These are phyloP conservation scores for Atopsyche davidsoni DNA, from an alignment of 1,140 invertebrate genomes.

Conservation along the genomic window DNA sequence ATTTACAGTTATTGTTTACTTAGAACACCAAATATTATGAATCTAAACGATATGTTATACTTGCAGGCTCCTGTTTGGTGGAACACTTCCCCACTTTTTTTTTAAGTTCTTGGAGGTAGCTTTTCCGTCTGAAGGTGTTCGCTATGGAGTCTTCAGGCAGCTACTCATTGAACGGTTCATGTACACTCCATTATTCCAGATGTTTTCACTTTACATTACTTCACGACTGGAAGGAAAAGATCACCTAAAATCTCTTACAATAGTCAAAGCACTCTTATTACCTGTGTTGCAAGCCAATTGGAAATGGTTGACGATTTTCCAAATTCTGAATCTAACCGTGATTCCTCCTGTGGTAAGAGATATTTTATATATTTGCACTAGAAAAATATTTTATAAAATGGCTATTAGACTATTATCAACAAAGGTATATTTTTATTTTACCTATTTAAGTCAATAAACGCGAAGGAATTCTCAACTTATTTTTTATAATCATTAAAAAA, in stretches of 20 bases:
- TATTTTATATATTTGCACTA: slow-evolving; percentile 4
- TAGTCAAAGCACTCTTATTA: slow-evolving; percentile 55
- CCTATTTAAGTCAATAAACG: too few species aligned
- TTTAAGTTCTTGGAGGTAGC: slow-evolving; percentile 54
- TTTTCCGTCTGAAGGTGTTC: slow-evolving; percentile 49
- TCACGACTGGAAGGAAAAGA: slow-evolving; percentile 65
- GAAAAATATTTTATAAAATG: slow-evolving; percentile 3
- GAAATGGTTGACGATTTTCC: slow-evolving; percentile 64
- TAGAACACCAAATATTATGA: slow-evolving; percentile 1
- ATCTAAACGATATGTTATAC: slow-evolving; percentile 3
- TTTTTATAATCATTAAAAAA: too few species aligned
- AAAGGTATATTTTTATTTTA: too few species aligned
- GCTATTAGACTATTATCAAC: slow-evolving; percentile 2
- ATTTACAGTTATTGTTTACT: slow-evolving; percentile 8
- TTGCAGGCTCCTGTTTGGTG: slow-evolving; percentile 62
- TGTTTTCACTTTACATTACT: slow-evolving; percentile 60
- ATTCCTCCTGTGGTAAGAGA: slow-evolving; percentile 64
- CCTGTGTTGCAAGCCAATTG: slow-evolving; percentile 60
- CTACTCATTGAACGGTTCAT: slow-evolving; percentile 60
- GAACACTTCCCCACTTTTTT: slow-evolving; percentile 66
- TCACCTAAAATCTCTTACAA: slow-evolving; percentile 52
- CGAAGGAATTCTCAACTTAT: too few species aligned
- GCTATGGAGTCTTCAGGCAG: slow-evolving; percentile 49
- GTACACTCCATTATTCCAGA: slow-evolving; percentile 63
- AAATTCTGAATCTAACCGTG: slow-evolving; percentile 62